These are phyloP conservation scores for Jaculus jaculus DNA, from an alignment of 2,113 vertebrate genomes.

Conservation along the genomic window DNA sequence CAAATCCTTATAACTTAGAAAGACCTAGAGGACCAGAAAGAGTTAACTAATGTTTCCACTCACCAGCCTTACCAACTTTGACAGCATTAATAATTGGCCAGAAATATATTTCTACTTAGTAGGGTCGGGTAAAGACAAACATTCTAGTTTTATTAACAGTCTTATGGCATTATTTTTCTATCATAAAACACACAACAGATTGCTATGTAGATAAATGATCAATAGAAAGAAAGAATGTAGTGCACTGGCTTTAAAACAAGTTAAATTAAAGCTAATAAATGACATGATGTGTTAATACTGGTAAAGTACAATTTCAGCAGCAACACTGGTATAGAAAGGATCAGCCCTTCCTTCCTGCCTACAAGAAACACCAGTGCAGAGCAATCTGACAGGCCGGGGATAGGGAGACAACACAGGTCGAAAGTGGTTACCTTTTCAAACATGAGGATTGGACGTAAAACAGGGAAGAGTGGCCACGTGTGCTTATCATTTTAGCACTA, in stretches of 20 bases:
- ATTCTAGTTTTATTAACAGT: background rate
- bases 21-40: slow-evolving; percentile 31
- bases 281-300: background rate
- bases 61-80: background rate
- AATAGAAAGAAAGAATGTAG: background rate
- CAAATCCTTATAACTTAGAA: slow-evolving; percentile 41
- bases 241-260: slow-evolving; percentile 26
- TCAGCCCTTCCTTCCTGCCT: background rate
- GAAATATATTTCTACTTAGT: slow-evolving; percentile 44
- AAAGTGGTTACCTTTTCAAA: too few species aligned
- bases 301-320: slow-evolving; percentile 43
- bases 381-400: background rate
- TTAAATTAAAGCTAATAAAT: slow-evolving; percentile 40
- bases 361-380: background rate
- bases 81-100: slow-evolving; percentile 15
- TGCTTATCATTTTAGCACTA: too few species aligned
- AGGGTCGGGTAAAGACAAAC: background rate
- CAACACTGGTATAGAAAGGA: slow-evolving; percentile 1
- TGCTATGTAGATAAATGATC: background rate
- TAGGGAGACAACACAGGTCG: too few species aligned
- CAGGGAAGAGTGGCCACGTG: too few species aligned
- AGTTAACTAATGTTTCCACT: background rate
- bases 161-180: slow-evolving; percentile 32
- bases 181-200: slow-evolving; percentile 20
- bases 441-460: too few species aligned